phyloP scores from a whole-genome alignment of 2,888 invertebrate species.

The Neoaliturus tenellus region DNA sequence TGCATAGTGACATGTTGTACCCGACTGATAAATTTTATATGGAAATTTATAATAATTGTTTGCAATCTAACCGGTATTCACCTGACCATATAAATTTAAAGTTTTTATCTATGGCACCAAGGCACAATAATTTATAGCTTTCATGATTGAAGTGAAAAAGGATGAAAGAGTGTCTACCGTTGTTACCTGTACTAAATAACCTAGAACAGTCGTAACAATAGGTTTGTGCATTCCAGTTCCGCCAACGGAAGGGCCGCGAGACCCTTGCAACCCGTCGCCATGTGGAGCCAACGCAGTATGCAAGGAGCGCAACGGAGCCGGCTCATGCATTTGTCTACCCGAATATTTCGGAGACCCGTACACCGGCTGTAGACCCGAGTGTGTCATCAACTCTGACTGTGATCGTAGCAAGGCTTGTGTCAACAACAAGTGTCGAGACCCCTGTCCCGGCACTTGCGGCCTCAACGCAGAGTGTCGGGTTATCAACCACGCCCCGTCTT shows the following conservation, averaged over 20 bases:
- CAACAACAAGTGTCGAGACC: constrained; percentile 90
- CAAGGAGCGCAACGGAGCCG: constrained; percentile 87
- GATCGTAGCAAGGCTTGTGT: constrained; percentile 85
- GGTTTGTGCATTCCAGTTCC: constrained; percentile 72
- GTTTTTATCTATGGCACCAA: background rate
- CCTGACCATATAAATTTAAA: too few relatives aligned
- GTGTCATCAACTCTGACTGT: constrained; percentile 90
- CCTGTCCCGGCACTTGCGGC: constrained; percentile 90
- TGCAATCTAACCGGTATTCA: too few relatives aligned
- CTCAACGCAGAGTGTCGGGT: constrained; percentile 87
- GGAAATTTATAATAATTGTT: too few relatives aligned
- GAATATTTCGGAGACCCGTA: constrained; percentile 94
- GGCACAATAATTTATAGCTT: too few relatives aligned
- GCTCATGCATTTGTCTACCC: constrained; percentile 87
- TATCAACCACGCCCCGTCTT: constrained; percentile 88
- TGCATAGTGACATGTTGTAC: too few relatives aligned
- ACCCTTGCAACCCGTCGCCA: constrained; percentile 91
- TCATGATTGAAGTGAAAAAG: too few relatives aligned
- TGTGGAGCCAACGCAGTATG: constrained; percentile 92
- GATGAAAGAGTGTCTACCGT: too few relatives aligned
- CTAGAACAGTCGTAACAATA: background rate
- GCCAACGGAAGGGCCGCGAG: constrained; percentile 79
- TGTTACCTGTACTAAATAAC: too few relatives aligned
- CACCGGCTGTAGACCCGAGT: constrained; percentile 90
- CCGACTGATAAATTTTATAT: too few relatives aligned